phyloP scores from a whole-genome alignment of 2,888 invertebrate genomes.

The Ceriagrion tenellum region DNA sequence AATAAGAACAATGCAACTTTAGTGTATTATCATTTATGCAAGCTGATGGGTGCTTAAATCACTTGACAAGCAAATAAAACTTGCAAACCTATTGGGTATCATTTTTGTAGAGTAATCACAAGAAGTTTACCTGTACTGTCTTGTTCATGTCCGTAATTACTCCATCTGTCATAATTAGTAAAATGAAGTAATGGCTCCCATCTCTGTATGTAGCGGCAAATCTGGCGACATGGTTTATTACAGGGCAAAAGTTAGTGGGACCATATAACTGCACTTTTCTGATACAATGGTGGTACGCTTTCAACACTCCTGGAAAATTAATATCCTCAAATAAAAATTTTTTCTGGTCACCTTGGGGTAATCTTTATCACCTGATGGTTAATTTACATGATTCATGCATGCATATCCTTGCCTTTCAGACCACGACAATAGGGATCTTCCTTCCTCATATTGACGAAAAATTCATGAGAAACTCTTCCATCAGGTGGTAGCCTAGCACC shows the following conservation, averaged over 20 bases:
- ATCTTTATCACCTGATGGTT: neutral
- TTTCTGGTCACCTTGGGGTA: neutral
- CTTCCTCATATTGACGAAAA: slow-evolving; percentile 79
- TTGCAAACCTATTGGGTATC: neutral
- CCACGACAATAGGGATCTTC: slow-evolving; percentile 79
- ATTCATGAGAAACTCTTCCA: slow-evolving; percentile 77
- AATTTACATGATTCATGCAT: neutral
- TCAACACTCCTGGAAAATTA: slow-evolving; percentile 77
- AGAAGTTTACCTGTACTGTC: slow-evolving; percentile 77
- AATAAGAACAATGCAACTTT: neutral
- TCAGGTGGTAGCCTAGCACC: slow-evolving; percentile 78
- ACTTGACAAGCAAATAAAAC: neutral
- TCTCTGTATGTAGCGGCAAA: slow-evolving; percentile 78
- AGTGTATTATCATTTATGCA: neutral
- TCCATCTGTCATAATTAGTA: slow-evolving; percentile 83
- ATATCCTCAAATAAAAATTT: slow-evolving; percentile 70
- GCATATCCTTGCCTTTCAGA: slow-evolving; percentile 75
- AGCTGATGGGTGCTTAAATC: neutral
- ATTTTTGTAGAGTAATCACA: neutral
- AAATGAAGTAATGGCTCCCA: slow-evolving; percentile 81
- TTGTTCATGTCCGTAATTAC: slow-evolving; percentile 82
- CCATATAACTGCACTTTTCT: slow-evolving; percentile 80
- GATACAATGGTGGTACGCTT: slow-evolving; percentile 79
- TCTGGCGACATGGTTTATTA: slow-evolving; percentile 79
- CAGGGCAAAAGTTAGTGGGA: slow-evolving; percentile 82